Evolutionary conservation across 1,140 invertebrate genomes (phyloP).

Genomic region (Potamilus streckersoni): DNA sequence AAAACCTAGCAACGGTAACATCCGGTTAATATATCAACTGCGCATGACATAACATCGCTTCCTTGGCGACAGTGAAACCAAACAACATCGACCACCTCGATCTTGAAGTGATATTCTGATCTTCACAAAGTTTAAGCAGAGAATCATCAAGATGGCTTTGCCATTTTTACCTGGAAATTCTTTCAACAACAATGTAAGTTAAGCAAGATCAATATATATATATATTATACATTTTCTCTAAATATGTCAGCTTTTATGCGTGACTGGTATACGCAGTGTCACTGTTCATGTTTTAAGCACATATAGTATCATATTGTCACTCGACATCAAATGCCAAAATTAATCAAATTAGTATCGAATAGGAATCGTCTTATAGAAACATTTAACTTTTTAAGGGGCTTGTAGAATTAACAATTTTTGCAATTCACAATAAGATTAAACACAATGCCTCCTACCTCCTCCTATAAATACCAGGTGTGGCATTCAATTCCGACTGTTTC

Average conservation of each 20-base stretch:
- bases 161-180: constrained; percentile 64
- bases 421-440: no score
- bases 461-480: no score
- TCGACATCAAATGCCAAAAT: background rate
- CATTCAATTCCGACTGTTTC: no score
- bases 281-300: background rate
- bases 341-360: background rate
- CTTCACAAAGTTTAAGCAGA: background rate
- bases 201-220: background rate
- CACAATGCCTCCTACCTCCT: no score
- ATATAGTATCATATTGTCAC: background rate
- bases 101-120: background rate
- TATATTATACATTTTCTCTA: background rate
- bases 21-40: no score
- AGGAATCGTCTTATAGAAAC: no score
- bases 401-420: no score
- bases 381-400: no score
- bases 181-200: constrained; percentile 61
- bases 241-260: background rate
- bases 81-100: constrained; percentile 3
- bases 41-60: constrained; percentile 9
- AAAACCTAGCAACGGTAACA: no score
- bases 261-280: background rate
- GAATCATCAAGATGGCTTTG: constrained; percentile 53
- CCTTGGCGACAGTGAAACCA: constrained; percentile 25